Base-by-base conservation (phyloP, 2,888 invertebrate genomes). In the Rapana venosa region DNA sequence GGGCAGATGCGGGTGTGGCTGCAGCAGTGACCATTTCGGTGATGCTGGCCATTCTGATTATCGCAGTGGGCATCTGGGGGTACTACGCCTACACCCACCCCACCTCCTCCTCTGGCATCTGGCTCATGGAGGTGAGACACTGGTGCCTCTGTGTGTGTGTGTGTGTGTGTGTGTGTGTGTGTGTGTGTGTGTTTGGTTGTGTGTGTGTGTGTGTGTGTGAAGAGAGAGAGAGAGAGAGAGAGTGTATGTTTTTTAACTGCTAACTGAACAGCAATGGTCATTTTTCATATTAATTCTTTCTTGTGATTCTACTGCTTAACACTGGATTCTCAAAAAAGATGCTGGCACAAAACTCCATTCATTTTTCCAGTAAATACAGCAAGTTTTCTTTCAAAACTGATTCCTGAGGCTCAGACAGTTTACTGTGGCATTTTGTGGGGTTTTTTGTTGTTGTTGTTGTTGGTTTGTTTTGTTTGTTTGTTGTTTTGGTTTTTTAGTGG, bases 1-100 rank as follows among this genome's bases (percentile, higher is more conserved):
- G 20, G 35, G 11, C 86, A 88, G 87, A 61, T 35, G 35, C 84
- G 36, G 90, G 91, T 0, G 88, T 94, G 35, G 94, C 93, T 30
- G 92, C 93, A 22, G 91, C 94, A 20, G 90, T 95, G n/a, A 93
- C 93, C 11, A 91, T 95, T 17, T 90, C 95, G 26, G 86, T 95
- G 66, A 89, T 98, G 86, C 96, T 98, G 56, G 96, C 98, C 89
- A 97, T 97, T 0, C 96, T 98, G 85, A 96, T 98, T 20, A 97
- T 97, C 89, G 97, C 97, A 61, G 94, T 97, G n/a, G 97, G 97
- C 56, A 97, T 97, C 17, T 99, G 99, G 99, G 96, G 98, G 32
- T 96, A 98, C 32, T 99, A 99, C 96, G 99, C 99, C 8, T 99
- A 99, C 97, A 97, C 98, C 95, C 98, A 99, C 97, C 99, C 99